Evolutionary conservation across 2,888 invertebrate genomes (phyloP).

Genomic region (Dendrolimus houi): DNA sequence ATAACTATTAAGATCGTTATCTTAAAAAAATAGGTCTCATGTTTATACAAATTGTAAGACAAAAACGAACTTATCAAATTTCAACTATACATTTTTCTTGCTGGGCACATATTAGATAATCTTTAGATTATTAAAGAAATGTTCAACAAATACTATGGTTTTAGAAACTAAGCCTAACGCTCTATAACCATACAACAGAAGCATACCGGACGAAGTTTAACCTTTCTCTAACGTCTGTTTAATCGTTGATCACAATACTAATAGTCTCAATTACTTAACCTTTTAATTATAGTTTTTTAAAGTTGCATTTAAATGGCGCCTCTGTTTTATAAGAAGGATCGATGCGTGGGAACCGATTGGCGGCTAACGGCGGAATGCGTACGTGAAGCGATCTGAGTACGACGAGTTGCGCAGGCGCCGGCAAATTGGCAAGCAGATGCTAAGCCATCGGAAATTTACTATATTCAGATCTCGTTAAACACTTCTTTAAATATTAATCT

Average conservation of each 20-base stretch:
- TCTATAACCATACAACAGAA: not conserved
- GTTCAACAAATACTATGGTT: too few relatives aligned
- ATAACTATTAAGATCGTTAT: too few relatives aligned
- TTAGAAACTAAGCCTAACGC: not conserved
- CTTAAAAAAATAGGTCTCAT: too few relatives aligned
- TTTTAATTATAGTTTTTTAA: slow-evolving; percentile 1
- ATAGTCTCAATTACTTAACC: slow-evolving; percentile 4
- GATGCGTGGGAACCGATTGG: slow-evolving; percentile 14
- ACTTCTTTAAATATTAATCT: too few relatives aligned
- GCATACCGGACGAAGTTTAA: not conserved
- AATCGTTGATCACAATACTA: not conserved
- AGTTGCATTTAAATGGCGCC: not conserved
- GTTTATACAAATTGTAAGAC: too few relatives aligned
- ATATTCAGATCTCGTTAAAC: not conserved
- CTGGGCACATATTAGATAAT: too few relatives aligned
- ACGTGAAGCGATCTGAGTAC: slow-evolving; percentile 22
- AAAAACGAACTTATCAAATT: too few relatives aligned
- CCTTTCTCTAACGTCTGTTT: not conserved
- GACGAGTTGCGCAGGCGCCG: not conserved
- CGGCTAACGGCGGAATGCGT: slow-evolving; percentile 14
- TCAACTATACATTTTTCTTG: too few relatives aligned
- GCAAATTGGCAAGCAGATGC: not conserved
- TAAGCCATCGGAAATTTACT: slow-evolving; percentile 1
- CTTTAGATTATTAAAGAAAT: too few relatives aligned
- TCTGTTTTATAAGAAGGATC: not conserved